Base-by-base conservation (phyloP, 2,797 vertebrate genomes). In the Strix occidentalis region DNA sequence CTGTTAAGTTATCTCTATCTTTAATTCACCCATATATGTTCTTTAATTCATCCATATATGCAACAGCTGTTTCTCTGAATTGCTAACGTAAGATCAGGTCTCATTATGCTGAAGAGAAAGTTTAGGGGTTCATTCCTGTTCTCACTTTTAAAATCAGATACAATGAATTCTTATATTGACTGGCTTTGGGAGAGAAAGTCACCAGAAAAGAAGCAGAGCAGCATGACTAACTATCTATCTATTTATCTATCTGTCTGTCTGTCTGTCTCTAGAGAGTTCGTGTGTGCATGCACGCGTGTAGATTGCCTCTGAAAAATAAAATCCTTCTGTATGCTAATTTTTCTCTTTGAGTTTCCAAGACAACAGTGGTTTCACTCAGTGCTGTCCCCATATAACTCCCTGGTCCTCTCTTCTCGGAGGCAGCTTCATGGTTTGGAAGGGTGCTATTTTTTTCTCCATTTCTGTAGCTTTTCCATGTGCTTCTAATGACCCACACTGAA, bases 341-440 rank as follows among this genome's bases (percentile, higher is more conserved):
- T 96, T 92, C 50, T 75, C 39, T 58, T 60, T 65, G 84, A 87
- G 96, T 97, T 97, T 97, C 96, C 96, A 96, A 97, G 96, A 97
- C 92, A 95, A 97, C 95, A 78, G 88, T 78, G 69, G 50, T 83
- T 95, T 91, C 81, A 84, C 68, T 89, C 88, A 24, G 61, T 37
- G 75, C 53, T 94, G 69, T 95, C 81, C 94, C 88, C 84, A 72
- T 51, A 71, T 87, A 94, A 93, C 91, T 93, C 61, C 48, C 8
- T 75, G 45, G 65, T 57, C 75, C 50, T 78, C 35, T 29, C 26
- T 75, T 41, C 75, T 78, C 25, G 45, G 71, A 89, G 26, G 51
- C 0, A 0, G 51, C 64, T 77, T 75, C 50, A 25, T 28, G 50
- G n/a, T 80, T 94, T 94, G 19, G 71, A 85, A 76, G 70, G 39